phyloP scores from a whole-genome alignment of 2,113 vertebrate genomes.

The Zosterops pallidus region DNA sequence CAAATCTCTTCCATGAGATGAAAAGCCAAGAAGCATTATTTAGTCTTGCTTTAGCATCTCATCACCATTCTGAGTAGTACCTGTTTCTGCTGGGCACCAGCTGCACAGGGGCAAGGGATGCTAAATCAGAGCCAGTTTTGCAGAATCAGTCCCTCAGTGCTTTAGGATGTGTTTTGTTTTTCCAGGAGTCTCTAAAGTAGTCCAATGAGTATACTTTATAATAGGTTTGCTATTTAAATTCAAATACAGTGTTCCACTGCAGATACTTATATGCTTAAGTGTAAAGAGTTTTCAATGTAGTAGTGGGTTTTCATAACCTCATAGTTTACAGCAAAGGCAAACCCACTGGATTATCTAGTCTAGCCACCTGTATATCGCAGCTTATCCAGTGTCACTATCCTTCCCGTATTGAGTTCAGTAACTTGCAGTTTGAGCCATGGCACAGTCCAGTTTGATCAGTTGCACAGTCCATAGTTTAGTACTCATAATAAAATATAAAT shows the following conservation, averaged over 20 bases:
- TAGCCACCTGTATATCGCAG: background rate
- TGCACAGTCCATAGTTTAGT: background rate
- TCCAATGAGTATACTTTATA: background rate
- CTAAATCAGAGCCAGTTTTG: background rate
- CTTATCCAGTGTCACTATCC: background rate
- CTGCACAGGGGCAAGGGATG: background rate
- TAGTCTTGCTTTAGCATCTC: background rate
- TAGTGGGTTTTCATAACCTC: background rate
- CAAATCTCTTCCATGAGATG: background rate
- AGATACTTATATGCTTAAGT: background rate
- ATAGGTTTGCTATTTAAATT: conserved; percentile 1
- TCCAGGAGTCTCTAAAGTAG: background rate
- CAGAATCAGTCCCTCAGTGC: background rate
- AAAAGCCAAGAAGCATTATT: background rate
- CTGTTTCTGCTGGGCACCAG: background rate
- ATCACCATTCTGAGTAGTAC: background rate
- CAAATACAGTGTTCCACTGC: background rate
- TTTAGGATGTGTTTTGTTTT: background rate
- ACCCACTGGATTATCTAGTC: background rate
- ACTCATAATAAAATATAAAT: background rate
- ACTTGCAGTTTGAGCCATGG: background rate
- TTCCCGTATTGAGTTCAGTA: background rate
- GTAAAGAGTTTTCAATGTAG: background rate
- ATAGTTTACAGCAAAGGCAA: background rate
- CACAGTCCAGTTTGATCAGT: background rate